phyloP scores from a whole-genome alignment of 2,888 invertebrate species.

The Agrotis ipsilon region DNA sequence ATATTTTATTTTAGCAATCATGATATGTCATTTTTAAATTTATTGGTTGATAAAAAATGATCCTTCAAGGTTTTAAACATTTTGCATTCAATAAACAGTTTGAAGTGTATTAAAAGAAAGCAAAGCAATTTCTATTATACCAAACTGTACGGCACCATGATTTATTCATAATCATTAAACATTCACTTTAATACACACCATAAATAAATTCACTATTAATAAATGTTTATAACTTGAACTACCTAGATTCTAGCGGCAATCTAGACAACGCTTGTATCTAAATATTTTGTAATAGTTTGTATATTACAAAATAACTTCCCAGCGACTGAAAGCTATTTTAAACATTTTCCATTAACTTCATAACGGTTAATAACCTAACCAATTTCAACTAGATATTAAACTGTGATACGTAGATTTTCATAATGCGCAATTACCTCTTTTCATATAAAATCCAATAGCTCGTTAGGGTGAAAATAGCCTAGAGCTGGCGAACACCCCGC shows the following conservation, averaged over 20 bases:
- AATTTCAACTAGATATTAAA: slow-evolving; percentile 47
- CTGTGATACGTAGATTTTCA: slow-evolving; percentile 53
- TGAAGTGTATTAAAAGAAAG: too few relatives aligned
- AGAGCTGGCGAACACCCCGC: slow-evolving; percentile 45
- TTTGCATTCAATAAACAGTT: too few relatives aligned
- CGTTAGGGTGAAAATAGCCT: slow-evolving; percentile 62
- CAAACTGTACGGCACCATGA: too few relatives aligned
- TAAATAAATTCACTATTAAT: too few relatives aligned
- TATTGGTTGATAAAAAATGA: too few relatives aligned
- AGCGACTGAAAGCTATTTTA: background rate
- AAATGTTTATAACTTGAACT: background rate
- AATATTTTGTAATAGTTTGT: too few relatives aligned
- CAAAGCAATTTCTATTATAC: too few relatives aligned
- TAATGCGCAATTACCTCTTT: slow-evolving; percentile 64
- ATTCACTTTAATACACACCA: too few relatives aligned
- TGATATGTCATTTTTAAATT: too few relatives aligned
- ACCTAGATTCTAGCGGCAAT: background rate
- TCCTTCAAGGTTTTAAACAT: too few relatives aligned
- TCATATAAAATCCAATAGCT: slow-evolving; percentile 59
- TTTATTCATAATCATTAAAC: too few relatives aligned
- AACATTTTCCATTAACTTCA: background rate
- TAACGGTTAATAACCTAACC: slow-evolving; percentile 7
- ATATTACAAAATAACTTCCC: background rate
- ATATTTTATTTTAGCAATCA: too few relatives aligned
- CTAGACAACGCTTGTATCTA: background rate